Conservation (phyloP, 2,797 vertebrate species). For the Hippopotamyrus pictus region DNA sequence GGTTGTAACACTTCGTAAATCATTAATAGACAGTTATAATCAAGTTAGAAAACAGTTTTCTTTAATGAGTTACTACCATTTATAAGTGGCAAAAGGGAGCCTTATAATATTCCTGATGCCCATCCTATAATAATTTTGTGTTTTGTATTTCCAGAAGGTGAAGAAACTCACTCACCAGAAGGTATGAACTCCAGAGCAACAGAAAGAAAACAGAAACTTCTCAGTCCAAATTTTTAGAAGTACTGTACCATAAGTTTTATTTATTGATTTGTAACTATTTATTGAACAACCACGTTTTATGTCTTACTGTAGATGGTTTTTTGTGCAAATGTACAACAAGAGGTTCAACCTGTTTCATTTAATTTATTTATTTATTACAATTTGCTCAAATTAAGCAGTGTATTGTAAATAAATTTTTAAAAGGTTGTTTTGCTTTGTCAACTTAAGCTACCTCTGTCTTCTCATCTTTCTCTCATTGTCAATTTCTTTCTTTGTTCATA, state of each 20-base stretch:
- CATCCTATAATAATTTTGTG: background rate
- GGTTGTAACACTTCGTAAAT: background rate
- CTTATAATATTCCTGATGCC: background rate
- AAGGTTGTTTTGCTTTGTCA: background rate
- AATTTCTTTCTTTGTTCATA: background rate
- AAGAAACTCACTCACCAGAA: background rate
- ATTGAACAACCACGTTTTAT: conserved; percentile 42
- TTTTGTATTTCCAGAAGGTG: background rate
- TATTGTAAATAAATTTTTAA: conserved; percentile 6
- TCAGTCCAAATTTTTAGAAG: conserved; percentile 5
- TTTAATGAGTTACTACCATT: background rate
- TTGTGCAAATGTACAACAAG: background rate
- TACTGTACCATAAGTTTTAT: conserved; percentile 50
- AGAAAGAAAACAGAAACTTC: background rate
- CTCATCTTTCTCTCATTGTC: background rate
- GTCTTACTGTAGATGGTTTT: conserved; percentile 11
- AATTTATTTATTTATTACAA: conserved; percentile 20
- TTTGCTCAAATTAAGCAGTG: background rate
- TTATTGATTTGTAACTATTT: conserved; percentile 64
- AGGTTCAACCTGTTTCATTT: background rate
- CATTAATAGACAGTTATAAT: background rate
- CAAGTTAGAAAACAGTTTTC: background rate
- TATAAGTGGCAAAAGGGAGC: background rate
- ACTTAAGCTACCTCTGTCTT: background rate
- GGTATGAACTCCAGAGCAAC: background rate